Conservation (phyloP, 1,140 invertebrate species). For the Drosophila athabasca region DNA sequence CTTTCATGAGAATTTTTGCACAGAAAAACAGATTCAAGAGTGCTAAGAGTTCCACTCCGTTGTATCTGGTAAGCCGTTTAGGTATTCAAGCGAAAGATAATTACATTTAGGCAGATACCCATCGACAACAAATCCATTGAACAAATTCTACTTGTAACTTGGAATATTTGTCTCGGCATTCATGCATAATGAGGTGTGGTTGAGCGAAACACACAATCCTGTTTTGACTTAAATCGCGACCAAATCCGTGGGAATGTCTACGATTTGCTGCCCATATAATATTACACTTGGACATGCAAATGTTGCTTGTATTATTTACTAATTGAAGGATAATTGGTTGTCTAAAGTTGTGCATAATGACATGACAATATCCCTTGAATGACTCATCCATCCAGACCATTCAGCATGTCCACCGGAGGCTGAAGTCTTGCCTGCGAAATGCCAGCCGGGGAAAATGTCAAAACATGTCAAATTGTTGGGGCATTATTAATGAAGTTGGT, state of each 20-base stretch:
- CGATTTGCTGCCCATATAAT: neutral
- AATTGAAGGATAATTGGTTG: constrained; percentile 46
- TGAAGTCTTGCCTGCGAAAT: neutral
- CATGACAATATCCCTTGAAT: neutral
- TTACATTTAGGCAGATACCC: no score
- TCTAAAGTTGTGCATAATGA: constrained; percentile 9
- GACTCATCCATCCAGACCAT: neutral
- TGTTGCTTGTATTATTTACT: constrained; percentile 1
- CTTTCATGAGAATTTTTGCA: no score
- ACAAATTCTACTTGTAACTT: constrained; percentile 6
- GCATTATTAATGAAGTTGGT: constrained; percentile 22
- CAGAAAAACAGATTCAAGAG: no score
- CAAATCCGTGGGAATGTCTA: no score
- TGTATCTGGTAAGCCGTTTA: no score
- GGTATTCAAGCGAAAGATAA: no score
- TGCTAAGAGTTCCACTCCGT: no score
- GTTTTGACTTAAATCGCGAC: neutral
- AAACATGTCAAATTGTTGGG: constrained; percentile 20
- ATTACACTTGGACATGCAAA: neutral
- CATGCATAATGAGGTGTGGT: constrained; percentile 14
- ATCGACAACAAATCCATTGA: neutral
- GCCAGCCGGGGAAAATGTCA: constrained; percentile 7
- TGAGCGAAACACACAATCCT: no score
- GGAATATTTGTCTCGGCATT: neutral
- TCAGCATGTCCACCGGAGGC: constrained; percentile 16